phyloP scores from a whole-genome alignment of 2,888 invertebrate species.

The Philopedon plagiatum region DNA sequence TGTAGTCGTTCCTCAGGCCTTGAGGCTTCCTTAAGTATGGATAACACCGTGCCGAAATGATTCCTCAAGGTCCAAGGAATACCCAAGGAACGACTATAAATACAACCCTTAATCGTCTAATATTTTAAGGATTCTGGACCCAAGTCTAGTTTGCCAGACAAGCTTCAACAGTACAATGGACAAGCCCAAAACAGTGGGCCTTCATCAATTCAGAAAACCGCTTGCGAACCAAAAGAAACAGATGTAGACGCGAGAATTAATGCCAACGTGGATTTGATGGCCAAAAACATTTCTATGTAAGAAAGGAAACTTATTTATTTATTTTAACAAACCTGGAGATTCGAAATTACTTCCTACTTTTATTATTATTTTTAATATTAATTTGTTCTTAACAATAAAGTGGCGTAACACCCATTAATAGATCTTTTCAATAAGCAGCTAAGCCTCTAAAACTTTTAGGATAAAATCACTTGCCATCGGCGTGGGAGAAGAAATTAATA shows the following conservation, averaged over 20 bases:
- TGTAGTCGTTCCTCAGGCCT: too few relatives aligned
- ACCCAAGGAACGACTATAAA: too few relatives aligned
- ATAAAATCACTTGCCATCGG: conserved; percentile 20
- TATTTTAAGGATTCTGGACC: not conserved
- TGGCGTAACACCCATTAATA: too few relatives aligned
- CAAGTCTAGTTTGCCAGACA: not conserved
- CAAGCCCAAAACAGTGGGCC: not conserved
- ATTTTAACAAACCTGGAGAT: too few relatives aligned
- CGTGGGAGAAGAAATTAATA: conserved; percentile 21
- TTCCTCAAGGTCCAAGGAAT: too few relatives aligned
- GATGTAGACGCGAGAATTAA: conserved; percentile 13
- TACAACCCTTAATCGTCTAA: too few relatives aligned
- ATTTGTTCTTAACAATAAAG: too few relatives aligned
- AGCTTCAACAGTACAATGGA: not conserved
- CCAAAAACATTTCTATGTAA: conserved; percentile 23
- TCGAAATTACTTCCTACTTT: too few relatives aligned
- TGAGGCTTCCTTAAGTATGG: too few relatives aligned
- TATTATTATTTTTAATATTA: too few relatives aligned
- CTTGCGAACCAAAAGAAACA: not conserved
- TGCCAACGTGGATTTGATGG: conserved; percentile 19
- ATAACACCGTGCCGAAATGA: too few relatives aligned
- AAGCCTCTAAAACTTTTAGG: conserved; percentile 5
- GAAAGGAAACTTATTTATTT: not conserved
- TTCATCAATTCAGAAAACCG: not conserved
- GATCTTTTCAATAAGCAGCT: too few relatives aligned